Base-by-base conservation (phyloP, 2,113 vertebrate species). In the Channa maculata region DNA sequence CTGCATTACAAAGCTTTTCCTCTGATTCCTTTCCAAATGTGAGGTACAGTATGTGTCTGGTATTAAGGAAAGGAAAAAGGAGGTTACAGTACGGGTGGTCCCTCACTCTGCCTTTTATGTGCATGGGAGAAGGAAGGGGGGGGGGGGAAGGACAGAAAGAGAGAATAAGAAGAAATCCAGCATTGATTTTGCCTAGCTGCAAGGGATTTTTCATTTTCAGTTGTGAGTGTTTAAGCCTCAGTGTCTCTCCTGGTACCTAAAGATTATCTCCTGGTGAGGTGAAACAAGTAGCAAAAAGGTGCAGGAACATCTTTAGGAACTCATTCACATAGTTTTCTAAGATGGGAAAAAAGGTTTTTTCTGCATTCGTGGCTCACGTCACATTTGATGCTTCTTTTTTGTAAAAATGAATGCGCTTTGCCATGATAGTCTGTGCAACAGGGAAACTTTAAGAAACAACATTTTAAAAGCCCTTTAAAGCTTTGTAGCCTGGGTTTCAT, bases 171-270 rank as follows among this genome's bases (percentile, higher is more conserved):
- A 78, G 66, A 70, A 79, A 81, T 68, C 59, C 3, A 65, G 87
- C 79, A 86, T 82, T 83, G 86, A 91, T 92, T 88, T 88, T 85
- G 63, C 75, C 78, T 79, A 86, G 86, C 91, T 80, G 83, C 63
- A 44, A 81, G 75, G 80, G 80, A 87, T 90, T 89, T 24, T 87
- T 79, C 80, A 87, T 87, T 88, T 88, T 75, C 76, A 86, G 74
- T 79, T 65, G 44, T 46, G 62, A 65, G 62, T 15, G 34, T 52
- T 65, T 74, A 15, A 71, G 69, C 72, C 82, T 45, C 14, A 1
- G 41, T 33, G 60, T 58, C 59, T 46, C 57, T 46, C 33, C 50
- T 64, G 72, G 66, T 65, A 64, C 63, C 71, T 14, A 37, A 75
- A 82, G 71, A 85, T 84, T 75, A 68, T 49, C 73, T 46, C 2